Conservation (phyloP, 2,797 vertebrate genomes). For the Onychomys arenicola region DNA sequence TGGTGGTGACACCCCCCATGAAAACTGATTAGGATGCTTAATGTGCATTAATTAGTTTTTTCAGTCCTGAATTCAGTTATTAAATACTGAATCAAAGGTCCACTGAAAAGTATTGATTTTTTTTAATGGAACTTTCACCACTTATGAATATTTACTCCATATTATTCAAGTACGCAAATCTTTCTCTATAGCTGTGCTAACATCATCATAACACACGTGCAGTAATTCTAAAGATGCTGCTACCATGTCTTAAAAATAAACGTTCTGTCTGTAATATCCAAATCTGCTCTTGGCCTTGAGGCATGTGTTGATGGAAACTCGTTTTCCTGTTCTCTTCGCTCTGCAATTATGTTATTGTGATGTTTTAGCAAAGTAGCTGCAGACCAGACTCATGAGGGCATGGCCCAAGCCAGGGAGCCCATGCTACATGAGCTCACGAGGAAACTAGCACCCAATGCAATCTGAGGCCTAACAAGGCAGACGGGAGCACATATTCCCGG, state of each 20-base stretch:
- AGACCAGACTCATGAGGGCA: background rate
- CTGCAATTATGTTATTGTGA: background rate
- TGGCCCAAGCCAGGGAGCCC: background rate
- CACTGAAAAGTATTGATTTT: background rate
- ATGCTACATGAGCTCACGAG: background rate
- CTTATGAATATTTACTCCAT: background rate
- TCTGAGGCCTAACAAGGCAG: background rate
- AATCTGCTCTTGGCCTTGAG: background rate
- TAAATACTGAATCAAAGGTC: background rate
- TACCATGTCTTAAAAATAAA: background rate
- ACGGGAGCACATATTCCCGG: background rate
- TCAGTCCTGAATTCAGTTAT: background rate
- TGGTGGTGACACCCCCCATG: background rate
- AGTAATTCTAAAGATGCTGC: constrained; percentile 17
- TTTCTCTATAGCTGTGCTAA: background rate
- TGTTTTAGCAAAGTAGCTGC: background rate
- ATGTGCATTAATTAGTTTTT: background rate
- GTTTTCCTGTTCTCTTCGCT: background rate
- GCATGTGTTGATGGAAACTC: background rate
- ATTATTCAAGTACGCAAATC: constrained; percentile 12
- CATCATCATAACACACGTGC: background rate
- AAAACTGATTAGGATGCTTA: background rate
- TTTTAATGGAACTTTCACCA: background rate
- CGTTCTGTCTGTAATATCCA: background rate
- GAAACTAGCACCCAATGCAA: background rate